These are phyloP conservation scores for Notoglanidium macrostoma DNA, from an alignment of 2,797 vertebrate species.

Conservation along the genomic window DNA sequence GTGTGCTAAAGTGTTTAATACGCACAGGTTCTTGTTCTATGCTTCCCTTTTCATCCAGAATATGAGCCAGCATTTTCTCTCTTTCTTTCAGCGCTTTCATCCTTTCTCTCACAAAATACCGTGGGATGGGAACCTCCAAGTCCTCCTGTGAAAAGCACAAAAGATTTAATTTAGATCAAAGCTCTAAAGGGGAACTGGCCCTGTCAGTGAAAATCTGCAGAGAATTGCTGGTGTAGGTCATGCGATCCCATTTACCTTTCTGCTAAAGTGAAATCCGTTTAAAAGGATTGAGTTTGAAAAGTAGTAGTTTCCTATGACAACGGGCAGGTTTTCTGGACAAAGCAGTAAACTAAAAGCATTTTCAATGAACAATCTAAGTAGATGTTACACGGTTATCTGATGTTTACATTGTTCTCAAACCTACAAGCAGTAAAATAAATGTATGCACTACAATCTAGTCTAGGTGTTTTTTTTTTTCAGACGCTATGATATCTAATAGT, in stretches of 20 bases:
- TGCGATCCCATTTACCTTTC: constrained; percentile 50
- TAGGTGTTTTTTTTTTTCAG: background rate
- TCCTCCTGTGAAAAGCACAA: constrained; percentile 71
- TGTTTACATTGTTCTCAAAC: background rate
- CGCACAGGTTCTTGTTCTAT: constrained; percentile 62
- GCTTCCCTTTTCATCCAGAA: constrained; percentile 68
- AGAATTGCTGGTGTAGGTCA: constrained; percentile 35
- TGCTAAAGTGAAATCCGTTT: constrained; percentile 35
- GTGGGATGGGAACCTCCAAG: constrained; percentile 83
- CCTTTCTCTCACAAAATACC: constrained; percentile 83
- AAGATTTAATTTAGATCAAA: constrained; percentile 42
- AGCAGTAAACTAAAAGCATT: background rate
- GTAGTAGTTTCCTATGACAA: constrained; percentile 33
- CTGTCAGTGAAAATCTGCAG: constrained; percentile 33
- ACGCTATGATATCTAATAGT: too few relatives aligned
- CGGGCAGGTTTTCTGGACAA: background rate
- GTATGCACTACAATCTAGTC: background rate
- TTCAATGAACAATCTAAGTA: background rate
- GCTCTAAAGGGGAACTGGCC: constrained; percentile 14
- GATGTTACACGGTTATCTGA: background rate
- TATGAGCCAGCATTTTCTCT: constrained; percentile 73
- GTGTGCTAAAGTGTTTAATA: constrained; percentile 5
- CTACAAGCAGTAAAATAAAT: constrained; percentile 4
- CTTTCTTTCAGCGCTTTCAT: constrained; percentile 74
- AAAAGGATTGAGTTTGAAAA: constrained; percentile 37